Conservation (phyloP, 2,113 vertebrate species). For the Pogonocichla stellata region DNA sequence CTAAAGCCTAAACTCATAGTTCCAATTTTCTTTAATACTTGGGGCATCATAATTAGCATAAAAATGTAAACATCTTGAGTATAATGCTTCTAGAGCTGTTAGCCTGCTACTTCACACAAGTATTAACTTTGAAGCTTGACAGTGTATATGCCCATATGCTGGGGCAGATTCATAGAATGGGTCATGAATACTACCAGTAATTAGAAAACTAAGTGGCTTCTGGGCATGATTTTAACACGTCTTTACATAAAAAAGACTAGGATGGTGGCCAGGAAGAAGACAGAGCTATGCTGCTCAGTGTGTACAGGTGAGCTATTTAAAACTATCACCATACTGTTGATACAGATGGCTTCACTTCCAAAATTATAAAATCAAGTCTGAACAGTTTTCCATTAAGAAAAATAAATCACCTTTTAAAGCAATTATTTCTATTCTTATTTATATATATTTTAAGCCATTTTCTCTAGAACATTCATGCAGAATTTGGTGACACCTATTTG, state of each 20-base stretch:
- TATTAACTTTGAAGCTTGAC: background rate
- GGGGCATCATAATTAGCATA: background rate
- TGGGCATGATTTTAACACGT: background rate
- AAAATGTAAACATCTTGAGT: background rate
- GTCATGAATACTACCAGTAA: background rate
- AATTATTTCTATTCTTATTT: background rate
- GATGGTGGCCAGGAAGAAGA: background rate
- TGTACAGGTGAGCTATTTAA: background rate
- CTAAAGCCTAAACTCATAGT: background rate
- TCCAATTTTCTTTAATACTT: background rate
- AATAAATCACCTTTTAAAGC: background rate
- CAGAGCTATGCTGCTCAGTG: background rate
- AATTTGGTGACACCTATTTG: background rate
- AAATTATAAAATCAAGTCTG: background rate
- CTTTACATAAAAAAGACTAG: background rate
- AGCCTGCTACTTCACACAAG: background rate
- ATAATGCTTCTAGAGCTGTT: background rate
- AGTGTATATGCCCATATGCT: background rate
- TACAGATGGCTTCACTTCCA: background rate
- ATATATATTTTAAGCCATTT: background rate
- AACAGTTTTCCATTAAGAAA: background rate
- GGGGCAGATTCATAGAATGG: background rate
- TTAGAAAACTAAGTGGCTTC: slow-evolving; percentile 3
- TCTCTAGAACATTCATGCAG: background rate
- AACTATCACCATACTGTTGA: background rate